These are phyloP conservation scores for Gnatocerus cornutus DNA, from an alignment of 2,888 invertebrate species.

Conservation along the genomic window DNA sequence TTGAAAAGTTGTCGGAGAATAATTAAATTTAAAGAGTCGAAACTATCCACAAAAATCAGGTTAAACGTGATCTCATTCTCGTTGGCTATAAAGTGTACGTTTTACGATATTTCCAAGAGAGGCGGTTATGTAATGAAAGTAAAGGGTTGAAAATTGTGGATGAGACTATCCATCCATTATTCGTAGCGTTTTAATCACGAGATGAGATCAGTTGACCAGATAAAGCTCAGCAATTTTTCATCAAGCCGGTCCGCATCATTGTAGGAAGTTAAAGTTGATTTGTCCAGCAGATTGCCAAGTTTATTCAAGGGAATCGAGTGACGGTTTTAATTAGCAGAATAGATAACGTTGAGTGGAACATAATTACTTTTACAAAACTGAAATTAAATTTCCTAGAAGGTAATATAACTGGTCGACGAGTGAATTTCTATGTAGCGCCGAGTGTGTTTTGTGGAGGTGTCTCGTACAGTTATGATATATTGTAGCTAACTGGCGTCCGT, in stretches of 20 bases:
- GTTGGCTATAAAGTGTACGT: constrained; percentile 29
- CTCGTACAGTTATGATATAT: constrained; percentile 57
- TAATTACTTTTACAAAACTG: constrained; percentile 39
- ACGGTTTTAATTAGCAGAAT: constrained; percentile 32
- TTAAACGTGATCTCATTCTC: constrained; percentile 41
- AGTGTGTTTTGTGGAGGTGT: constrained; percentile 57
- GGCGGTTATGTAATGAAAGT: constrained; percentile 31
- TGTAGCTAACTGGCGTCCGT: constrained; percentile 55
- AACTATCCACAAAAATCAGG: constrained; percentile 41
- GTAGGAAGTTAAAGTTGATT: constrained; percentile 27
- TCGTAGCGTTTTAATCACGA: constrained; percentile 28
- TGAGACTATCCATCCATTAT: not conserved
- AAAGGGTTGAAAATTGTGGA: constrained; percentile 19
- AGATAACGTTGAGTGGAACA: constrained; percentile 31
- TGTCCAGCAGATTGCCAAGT: constrained; percentile 23
- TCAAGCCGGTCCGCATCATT: not conserved
- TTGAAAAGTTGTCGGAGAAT: constrained; percentile 18
- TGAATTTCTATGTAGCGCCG: constrained; percentile 45
- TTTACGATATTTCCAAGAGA: constrained; percentile 34
- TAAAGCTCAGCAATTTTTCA: constrained; percentile 27
- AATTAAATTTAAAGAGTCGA: constrained; percentile 41
- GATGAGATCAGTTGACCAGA: constrained; percentile 23
- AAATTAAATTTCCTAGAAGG: constrained; percentile 44
- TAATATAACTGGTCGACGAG: constrained; percentile 41
- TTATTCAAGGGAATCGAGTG: constrained; percentile 24